Conservation (phyloP, 2,113 vertebrate genomes). For the Parus major region DNA sequence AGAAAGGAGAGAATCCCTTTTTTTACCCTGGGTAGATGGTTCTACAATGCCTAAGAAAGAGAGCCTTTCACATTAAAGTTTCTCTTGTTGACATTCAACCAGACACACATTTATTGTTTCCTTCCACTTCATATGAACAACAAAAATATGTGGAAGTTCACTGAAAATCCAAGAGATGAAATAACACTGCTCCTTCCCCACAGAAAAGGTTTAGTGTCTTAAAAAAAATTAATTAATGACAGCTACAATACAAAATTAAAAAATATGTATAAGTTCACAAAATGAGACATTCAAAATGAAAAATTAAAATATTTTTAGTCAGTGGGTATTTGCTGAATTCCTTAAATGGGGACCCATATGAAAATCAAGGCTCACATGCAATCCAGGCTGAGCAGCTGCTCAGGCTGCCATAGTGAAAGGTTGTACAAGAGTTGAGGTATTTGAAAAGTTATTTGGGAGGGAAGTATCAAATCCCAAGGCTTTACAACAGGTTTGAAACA, state of each 20-base stretch:
- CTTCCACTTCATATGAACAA: not conserved
- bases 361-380: not conserved
- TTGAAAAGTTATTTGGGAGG: not conserved
- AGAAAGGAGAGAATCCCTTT: not conserved
- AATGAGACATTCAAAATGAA: not conserved
- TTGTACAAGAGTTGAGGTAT: not conserved
- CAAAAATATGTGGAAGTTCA: not conserved
- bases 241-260: not conserved
- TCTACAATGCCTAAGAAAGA: not conserved
- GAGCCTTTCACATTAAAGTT: not conserved
- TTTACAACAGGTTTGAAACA: not conserved
- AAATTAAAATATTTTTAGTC: not conserved
- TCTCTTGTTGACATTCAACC: not conserved
- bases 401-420: not conserved
- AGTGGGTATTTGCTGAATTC: not conserved
- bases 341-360: not conserved
- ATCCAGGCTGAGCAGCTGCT: not conserved
- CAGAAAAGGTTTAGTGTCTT: not conserved
- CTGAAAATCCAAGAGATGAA: not conserved
- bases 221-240: not conserved
- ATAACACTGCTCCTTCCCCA: not conserved
- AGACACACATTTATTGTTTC: not conserved
- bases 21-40: not conserved
- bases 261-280: not conserved
- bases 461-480: not conserved